Base-by-base conservation (phyloP, 2,797 vertebrate species). In the Sebastes oblongus region DNA sequence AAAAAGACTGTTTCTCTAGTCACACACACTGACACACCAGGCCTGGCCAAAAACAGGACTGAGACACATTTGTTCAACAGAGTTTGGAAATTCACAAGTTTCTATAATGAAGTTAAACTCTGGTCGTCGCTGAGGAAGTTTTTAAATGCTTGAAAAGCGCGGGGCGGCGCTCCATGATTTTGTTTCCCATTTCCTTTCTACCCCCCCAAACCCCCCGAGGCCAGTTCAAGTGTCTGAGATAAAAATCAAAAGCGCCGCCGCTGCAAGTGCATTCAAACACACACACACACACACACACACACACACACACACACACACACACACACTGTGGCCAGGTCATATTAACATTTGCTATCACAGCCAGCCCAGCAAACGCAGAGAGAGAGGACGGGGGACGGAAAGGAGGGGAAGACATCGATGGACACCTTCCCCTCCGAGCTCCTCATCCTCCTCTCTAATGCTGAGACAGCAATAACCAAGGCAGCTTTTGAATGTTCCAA, bases 401-500 rank as follows among this genome's bases (percentile, higher is more conserved):
- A 50, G 42, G 68, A 61, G 13, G 39, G 36, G 36, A 39, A 13
- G 59, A 20, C 39, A 13, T 64, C 61, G 66, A 62, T 69, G 72
- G 75, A 69, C 76, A 2, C 55, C 66, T 68, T 70, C 82, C 78
- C 70, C n/a, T 9, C 78, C 74, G 68, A 78, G 71, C 59, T 60
- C 75, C 82, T 72, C 2, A 13, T 77, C 89, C 83, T 86, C 80
- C 74, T 83, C 79, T 83, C 62, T n/a, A 78, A 89, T 95, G 83
- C 97, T 97, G 98, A 97, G 96, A 93, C 97, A 98, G 98, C 98
- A 99, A 99, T 99, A 99, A 99, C 94, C 96, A 97, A 98, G 98
- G 98, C 98, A 99, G 98, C 98, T 99, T 97, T 98, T 98, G 98
- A 99, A 98, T 99, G 98, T 99, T 97, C 91, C 90, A 97, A 96